A percentile compares a stretch with the other conserved stretches of the same genome.
These are phyloP conservation scores for Myotis yumanensis DNA, from an alignment of 2,113 vertebrate species.

Conservation along the genomic window DNA sequence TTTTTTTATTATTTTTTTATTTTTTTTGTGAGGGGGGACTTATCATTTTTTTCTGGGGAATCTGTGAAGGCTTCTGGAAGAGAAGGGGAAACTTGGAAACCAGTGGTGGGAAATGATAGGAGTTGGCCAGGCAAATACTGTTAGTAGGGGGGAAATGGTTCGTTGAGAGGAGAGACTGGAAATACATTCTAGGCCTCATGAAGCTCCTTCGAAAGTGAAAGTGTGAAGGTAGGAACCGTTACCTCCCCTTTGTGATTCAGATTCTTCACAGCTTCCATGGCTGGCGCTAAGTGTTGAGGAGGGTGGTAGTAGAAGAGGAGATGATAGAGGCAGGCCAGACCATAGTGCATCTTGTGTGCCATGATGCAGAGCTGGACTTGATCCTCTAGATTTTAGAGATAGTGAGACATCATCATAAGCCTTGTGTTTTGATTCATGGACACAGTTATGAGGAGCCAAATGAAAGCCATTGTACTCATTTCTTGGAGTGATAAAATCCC, in stretches of 20 bases:
- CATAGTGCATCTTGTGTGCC: neutral
- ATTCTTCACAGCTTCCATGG: neutral
- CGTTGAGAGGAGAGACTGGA: neutral
- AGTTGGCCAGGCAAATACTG: neutral
- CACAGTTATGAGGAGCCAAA: neutral
- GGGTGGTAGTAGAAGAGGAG: neutral
- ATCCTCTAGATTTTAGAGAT: neutral
- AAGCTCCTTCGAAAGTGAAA: neutral
- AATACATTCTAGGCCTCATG: constrained; percentile 3
- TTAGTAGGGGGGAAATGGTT: neutral
- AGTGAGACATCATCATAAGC: neutral
- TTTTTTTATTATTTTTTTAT: neutral
- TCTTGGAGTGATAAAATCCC: constrained; percentile 29
- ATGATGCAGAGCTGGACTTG: neutral
- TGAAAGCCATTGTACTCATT: constrained; percentile 12
- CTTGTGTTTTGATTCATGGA: neutral
- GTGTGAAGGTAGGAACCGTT: neutral
- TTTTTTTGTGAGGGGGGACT: neutral
- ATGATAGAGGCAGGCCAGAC: neutral
- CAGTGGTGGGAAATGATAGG: neutral
- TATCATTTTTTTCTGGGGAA: neutral
- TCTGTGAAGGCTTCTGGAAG: neutral
- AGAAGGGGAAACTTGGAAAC: neutral
- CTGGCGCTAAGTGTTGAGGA: neutral
- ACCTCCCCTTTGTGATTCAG: neutral